These are phyloP conservation scores for Thryonomys swinderianus DNA, from an alignment of 2,113 vertebrate species.

Conservation along the genomic window DNA sequence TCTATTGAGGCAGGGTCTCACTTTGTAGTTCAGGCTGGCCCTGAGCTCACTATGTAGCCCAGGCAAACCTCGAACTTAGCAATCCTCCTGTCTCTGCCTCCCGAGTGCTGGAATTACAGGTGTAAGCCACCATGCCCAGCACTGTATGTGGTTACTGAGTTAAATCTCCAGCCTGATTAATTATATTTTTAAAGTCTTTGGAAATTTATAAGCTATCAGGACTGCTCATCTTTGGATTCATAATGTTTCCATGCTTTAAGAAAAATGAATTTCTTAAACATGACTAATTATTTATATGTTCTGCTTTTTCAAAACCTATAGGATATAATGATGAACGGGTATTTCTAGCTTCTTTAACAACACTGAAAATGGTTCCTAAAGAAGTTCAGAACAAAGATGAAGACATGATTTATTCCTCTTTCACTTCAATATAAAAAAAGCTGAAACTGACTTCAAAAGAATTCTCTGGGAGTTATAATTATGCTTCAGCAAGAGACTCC, in stretches of 20 bases:
- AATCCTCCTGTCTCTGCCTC: too few relatives aligned
- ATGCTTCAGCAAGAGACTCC: constrained; percentile 50
- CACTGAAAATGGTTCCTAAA: constrained; percentile 59
- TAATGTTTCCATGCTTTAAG: constrained; percentile 57
- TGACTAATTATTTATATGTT: constrained; percentile 65
- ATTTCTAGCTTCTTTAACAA: constrained; percentile 50
- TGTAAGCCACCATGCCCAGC: too few relatives aligned
- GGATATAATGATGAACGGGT: constrained; percentile 52
- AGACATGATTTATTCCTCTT: constrained; percentile 74
- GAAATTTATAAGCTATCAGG: constrained; percentile 72
- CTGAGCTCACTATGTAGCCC: too few relatives aligned
- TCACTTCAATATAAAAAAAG: constrained; percentile 68
- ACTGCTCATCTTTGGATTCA: constrained; percentile 61
- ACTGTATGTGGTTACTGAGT: too few relatives aligned
- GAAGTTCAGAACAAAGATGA: constrained; percentile 71
- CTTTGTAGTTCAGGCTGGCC: too few relatives aligned
- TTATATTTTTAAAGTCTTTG: constrained; percentile 69
- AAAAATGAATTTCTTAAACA: constrained; percentile 65
- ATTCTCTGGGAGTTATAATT: constrained; percentile 71
- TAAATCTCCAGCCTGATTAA: too few relatives aligned
- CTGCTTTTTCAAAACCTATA: constrained; percentile 42
- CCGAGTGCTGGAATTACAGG: too few relatives aligned
- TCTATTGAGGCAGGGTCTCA: too few relatives aligned
- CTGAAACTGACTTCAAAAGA: constrained; percentile 72
- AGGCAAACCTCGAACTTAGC: too few relatives aligned